Evolutionary conservation across 2,113 vertebrate genomes (phyloP).

Genomic region (Riparia riparia): DNA sequence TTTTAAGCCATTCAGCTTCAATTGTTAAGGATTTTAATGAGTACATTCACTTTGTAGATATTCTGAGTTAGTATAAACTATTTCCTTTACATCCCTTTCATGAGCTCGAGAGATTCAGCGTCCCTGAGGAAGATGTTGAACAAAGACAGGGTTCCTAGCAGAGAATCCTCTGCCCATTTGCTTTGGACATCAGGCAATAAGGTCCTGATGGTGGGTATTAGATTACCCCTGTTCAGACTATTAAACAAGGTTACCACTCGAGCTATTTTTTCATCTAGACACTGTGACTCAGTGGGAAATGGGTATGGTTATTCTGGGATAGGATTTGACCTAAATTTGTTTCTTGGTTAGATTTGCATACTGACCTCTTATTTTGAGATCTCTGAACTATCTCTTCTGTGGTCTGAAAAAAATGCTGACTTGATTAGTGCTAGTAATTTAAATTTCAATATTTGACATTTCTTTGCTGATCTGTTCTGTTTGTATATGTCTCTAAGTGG

Average conservation of each 20-base stretch:
- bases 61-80: not conserved
- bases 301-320: not conserved
- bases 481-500: not conserved
- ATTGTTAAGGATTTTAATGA: not conserved
- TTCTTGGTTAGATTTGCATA: not conserved
- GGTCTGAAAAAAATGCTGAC: not conserved
- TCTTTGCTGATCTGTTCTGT: not conserved
- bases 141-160: not conserved
- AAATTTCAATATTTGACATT: not conserved
- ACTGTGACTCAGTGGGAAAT: not conserved
- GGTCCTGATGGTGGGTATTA: not conserved
- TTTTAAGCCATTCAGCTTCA: not conserved
- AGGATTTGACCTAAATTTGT: not conserved
- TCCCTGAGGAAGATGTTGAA: not conserved
- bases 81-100: not conserved
- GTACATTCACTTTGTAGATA: not conserved
- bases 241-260: not conserved
- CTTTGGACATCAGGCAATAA: not conserved
- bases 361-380: not conserved
- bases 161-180: not conserved
- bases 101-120: rapidly evolving
- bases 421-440: not conserved
- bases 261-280: not conserved
- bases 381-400: not conserved
- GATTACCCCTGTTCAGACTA: not conserved